Conservation (phyloP, 2,797 vertebrate species). For the Netta rufina region DNA sequence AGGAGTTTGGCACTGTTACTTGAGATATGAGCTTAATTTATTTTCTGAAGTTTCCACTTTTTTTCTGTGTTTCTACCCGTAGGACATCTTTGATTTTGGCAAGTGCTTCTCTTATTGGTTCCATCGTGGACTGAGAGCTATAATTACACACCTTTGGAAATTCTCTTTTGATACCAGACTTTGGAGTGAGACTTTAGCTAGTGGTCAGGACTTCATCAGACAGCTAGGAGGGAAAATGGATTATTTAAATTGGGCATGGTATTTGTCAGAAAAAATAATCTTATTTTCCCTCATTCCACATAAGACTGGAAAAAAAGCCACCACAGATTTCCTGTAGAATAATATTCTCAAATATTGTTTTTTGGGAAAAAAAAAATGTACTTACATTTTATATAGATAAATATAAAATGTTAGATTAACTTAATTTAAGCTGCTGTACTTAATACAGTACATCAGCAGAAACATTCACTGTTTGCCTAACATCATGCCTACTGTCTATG, state of each 20-base stretch:
- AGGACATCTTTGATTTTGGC: not conserved
- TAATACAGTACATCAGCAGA: not conserved
- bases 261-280: not conserved
- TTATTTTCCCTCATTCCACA: not conserved
- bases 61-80: not conserved
- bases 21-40: not conserved
- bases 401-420: constrained; percentile 3
- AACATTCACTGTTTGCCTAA: not conserved
- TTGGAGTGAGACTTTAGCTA: not conserved
- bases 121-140: not conserved
- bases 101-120: not conserved
- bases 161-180: not conserved
- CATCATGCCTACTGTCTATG: not conserved
- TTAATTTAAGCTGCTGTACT: constrained; percentile 1
- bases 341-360: not conserved
- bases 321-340: not conserved
- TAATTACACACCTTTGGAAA: not conserved
- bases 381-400: not conserved
- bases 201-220: not conserved
- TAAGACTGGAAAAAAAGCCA: not conserved
- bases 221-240: not conserved
- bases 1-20: not conserved
- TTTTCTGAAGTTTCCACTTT: not conserved
- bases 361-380: not conserved
- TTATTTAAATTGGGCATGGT: not conserved